Conservation (phyloP, 2,113 vertebrate species). For the Pseudorasbora parva region DNA sequence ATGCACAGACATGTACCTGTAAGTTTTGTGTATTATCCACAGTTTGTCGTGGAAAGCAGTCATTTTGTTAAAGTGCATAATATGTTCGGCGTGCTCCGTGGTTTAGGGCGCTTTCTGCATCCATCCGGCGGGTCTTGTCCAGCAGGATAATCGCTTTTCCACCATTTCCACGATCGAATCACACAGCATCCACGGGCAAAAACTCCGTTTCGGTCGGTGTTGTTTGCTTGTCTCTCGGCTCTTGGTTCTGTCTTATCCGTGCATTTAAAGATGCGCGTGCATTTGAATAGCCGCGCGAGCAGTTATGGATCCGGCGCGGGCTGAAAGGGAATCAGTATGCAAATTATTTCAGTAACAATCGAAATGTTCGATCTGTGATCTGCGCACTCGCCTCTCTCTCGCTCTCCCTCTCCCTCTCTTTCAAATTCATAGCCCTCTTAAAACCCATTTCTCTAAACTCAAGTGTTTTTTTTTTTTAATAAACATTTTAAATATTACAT, state of each 20-base stretch:
- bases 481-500: not conserved
- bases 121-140: not conserved
- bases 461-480: not conserved
- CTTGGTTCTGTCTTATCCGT: constrained; percentile 77
- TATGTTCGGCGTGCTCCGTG: not conserved
- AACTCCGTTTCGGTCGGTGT: constrained; percentile 67
- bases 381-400: constrained; percentile 30
- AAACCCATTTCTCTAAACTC: constrained; percentile 11
- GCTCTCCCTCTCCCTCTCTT: constrained; percentile 7
- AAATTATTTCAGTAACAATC: constrained; percentile 99
- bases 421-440: not conserved
- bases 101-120: not conserved
- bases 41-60: not conserved
- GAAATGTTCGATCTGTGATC: constrained; percentile 96
- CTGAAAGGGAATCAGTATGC: constrained; percentile 98
- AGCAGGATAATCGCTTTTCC: constrained; percentile 56
- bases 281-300: constrained; percentile 94
- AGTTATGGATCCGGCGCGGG: constrained; percentile 89
- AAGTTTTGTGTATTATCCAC: not conserved
- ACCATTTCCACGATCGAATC: constrained; percentile 74
- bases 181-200: constrained; percentile 74
- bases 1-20: constrained; percentile 28
- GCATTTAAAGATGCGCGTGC: constrained; percentile 87
- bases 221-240: constrained; percentile 66
- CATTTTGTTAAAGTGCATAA: not conserved